A percentile compares a stretch with the other conserved stretches of the same genome.
Evolutionary conservation across 2,113 vertebrate species (phyloP).

Genomic region (Bothrops jararaca): DNA sequence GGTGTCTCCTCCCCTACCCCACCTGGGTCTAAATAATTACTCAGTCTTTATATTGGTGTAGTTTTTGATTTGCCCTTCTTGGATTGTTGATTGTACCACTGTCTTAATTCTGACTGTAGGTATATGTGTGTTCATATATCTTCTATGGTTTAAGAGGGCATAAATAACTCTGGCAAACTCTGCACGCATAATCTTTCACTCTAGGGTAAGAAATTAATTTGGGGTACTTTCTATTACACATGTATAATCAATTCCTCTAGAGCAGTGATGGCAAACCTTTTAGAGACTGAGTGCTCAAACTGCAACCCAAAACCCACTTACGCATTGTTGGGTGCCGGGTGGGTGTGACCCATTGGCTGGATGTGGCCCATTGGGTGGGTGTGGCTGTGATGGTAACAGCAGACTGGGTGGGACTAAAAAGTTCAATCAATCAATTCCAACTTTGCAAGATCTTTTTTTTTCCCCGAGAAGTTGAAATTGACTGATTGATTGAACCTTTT

Average conservation of each 20-base stretch:
- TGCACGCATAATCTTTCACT: background rate
- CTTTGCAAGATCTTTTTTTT: too few relatives aligned
- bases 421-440: too few relatives aligned
- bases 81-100: background rate
- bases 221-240: background rate
- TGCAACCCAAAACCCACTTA: too few relatives aligned
- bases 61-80: conserved; percentile 20
- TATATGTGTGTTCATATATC: background rate
- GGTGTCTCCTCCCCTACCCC: accelerated
- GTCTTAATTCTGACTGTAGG: background rate
- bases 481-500: too few relatives aligned
- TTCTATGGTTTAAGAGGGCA: background rate
- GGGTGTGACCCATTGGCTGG: too few relatives aligned
- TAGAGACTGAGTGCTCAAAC: too few relatives aligned
- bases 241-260: background rate
- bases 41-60: background rate
- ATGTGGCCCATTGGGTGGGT: too few relatives aligned
- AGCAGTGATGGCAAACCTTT: too few relatives aligned
- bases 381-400: too few relatives aligned
- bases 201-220: conserved; percentile 28
- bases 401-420: too few relatives aligned
- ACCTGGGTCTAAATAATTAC: background rate
- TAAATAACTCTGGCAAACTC: background rate
- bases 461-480: too few relatives aligned
- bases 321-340: too few relatives aligned